Evolutionary conservation across 2,797 vertebrate species (phyloP), one percentile per base, ranked within the genome.

Genomic region (Betta splendens): DNA sequence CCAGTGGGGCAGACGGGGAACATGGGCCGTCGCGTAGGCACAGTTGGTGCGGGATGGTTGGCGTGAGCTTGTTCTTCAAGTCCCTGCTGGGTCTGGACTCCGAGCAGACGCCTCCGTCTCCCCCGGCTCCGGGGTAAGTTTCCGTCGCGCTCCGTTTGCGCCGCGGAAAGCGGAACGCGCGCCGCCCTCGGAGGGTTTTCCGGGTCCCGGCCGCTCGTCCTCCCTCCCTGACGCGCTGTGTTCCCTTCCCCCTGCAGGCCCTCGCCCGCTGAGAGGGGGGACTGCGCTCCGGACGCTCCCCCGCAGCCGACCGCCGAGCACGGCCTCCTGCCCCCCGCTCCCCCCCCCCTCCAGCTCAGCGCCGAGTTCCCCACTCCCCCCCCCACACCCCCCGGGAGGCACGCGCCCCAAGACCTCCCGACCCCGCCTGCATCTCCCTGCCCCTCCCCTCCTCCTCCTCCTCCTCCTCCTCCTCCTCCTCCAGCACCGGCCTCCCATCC

Each of bases 281-380:
- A 85, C 66, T 53, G 62, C 66, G 49, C 55, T 46, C 46, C 75
- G 44, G 64, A 43, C 44, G 87, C 77, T 47, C 67, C 81, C 31
- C 60, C 58, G 26, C 61, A 73, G 61, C 71, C 81, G 49, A 53
- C 77, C 31, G 54, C 85, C 0, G 80, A 82, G 40, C 49, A 59
- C 43, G 57, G 58, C 60, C 43, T 70, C 56, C 73, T 18, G 46
- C 64, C 88, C 25, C 36, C 50, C 51, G 52, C 74, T 20, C 75
- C 82, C 71, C 51, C 69, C 59, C 79, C 85, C 55, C 77, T 85
- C 44, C 77, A 73, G 52, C 78, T 87, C 73, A 55, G 63, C 9
- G 23, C 77, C 1, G 88, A 90, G 40, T 85, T 88, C 60, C 86
- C 79, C 54, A 79, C 84, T 28, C 75, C 86, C 47, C 66, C 87